Evolutionary conservation across 2,888 invertebrate species (phyloP).

Genomic region (Mactromeris polynyma): DNA sequence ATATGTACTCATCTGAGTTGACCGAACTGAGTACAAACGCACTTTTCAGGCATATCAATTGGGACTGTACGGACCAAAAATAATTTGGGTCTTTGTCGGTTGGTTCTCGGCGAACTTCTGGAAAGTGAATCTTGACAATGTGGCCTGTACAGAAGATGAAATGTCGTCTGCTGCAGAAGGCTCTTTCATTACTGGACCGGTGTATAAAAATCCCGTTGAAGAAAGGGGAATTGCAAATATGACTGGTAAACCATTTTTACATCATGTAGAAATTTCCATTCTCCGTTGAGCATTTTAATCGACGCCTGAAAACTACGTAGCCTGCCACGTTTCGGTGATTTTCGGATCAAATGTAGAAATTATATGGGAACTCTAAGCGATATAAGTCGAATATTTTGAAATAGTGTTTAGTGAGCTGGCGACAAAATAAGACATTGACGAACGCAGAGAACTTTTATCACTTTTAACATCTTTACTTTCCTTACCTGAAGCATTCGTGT

Average conservation of each 20-base stretch:
- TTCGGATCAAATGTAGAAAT: no score
- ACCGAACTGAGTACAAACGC: no score
- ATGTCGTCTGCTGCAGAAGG: constrained; percentile 42
- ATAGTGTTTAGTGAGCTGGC: no score
- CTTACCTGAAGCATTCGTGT: no score
- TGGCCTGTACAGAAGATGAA: constrained; percentile 59
- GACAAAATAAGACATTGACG: no score
- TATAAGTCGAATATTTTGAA: no score
- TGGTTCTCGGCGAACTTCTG: constrained; percentile 67
- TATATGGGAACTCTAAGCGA: no score
- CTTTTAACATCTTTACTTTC: no score
- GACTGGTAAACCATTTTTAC: constrained; percentile 36
- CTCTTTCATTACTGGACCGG: constrained; percentile 32
- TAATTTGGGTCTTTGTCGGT: constrained; percentile 38
- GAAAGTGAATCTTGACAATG: constrained; percentile 41
- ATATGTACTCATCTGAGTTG: no score
- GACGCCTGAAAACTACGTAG: neutral
- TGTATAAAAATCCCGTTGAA: constrained; percentile 29
- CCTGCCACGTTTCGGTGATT: no score
- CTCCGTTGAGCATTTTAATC: neutral
- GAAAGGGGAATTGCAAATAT: constrained; percentile 48
- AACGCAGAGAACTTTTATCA: no score
- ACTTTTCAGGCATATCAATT: constrained; percentile 39
- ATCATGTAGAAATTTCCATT: neutral
- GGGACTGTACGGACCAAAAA: constrained; percentile 35